Percentiles rank a stretch among this genome's conserved stretches.
These are phyloP conservation scores for Pristionchus mayeri DNA, from an alignment of 2,888 invertebrate species.

Conservation along the genomic window DNA sequence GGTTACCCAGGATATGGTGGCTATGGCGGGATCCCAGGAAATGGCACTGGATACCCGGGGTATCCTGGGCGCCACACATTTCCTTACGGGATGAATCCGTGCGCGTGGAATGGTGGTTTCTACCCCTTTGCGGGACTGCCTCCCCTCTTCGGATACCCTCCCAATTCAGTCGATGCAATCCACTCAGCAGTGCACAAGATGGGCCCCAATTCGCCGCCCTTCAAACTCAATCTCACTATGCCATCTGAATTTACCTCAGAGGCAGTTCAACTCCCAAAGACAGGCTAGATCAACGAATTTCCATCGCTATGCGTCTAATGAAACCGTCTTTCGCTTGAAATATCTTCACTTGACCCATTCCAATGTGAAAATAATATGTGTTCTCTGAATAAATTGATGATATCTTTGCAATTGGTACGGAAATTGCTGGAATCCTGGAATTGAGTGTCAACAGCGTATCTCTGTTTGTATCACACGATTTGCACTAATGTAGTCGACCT, in stretches of 20 bases:
- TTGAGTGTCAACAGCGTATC: too few species aligned
- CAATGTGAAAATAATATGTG: too few species aligned
- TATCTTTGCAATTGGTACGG: too few species aligned
- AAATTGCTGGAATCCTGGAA: background rate
- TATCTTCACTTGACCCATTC: too few species aligned
- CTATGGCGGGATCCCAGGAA: background rate
- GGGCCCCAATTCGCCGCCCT: background rate
- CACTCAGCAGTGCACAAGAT: background rate
- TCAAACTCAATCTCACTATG: too few species aligned
- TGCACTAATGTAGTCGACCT: background rate
- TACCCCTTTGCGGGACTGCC: background rate
- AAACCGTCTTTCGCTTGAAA: too few species aligned
- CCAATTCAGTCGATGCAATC: background rate
- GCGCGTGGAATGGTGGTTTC: background rate
- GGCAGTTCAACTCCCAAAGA: too few species aligned
- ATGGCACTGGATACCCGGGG: too few species aligned
- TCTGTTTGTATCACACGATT: background rate
- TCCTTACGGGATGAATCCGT: background rate
- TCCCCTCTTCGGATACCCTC: background rate
- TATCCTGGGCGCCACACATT: background rate
- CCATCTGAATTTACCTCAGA: too few species aligned
- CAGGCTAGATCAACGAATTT: too few species aligned
- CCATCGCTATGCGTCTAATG: too few species aligned
- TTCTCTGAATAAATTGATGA: too few species aligned
- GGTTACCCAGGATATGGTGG: background rate